Evolutionary conservation across 92 coral and sea anemone species (phyloP), one percentile per base, ranked within the genome.

Genomic region (Siderastrea radians): DNA sequence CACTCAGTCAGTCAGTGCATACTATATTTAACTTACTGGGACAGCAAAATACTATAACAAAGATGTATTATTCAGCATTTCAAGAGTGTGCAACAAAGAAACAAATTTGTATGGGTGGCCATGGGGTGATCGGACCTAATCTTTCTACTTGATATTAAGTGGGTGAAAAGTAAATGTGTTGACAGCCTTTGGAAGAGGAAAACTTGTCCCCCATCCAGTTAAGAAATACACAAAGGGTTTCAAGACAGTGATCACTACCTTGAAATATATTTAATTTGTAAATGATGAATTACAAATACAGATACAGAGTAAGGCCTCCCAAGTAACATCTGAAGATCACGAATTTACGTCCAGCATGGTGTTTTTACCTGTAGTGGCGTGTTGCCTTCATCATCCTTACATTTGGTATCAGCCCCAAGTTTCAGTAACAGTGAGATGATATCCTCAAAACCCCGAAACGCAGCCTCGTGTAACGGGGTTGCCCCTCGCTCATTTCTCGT

Each of bases 401-500:
- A 82, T 77, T 95, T 95, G 2, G 96, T 95, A 85, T 97, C 96
- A 49, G 99, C 99, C 78, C 94, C 92, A 78, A 93, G 83, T 63
- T 95, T 93, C 49, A 96, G 87, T 67, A 97, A 86, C 67, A 95
- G 68, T 10, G 66, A 85, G 1, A 93, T 96, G 64, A 97, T 87
- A 17, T 93, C 98, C 51, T 93, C 94, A 50, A 81, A 57, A 0
- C 99, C 99, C 3, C 81, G 92, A 13, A 82, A 62, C 45, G 96
- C 88, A 13, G 99, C 98, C 62, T 92, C 81, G 79, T 97, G 99
- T 7, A 97, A 82, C 19, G 99, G 95, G 3, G 98, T 94, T 19
- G 93, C 80, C 14, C 99, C 99, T 38, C 91, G 91, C 72, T 97
- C 98, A 82, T 95, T 95, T 64, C 95, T 84, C 10, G 96, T 92